Percentiles rank a stretch among this genome's conserved stretches.
Conservation (phyloP, 1,140 invertebrate species). For the Aphis craccivora region DNA sequence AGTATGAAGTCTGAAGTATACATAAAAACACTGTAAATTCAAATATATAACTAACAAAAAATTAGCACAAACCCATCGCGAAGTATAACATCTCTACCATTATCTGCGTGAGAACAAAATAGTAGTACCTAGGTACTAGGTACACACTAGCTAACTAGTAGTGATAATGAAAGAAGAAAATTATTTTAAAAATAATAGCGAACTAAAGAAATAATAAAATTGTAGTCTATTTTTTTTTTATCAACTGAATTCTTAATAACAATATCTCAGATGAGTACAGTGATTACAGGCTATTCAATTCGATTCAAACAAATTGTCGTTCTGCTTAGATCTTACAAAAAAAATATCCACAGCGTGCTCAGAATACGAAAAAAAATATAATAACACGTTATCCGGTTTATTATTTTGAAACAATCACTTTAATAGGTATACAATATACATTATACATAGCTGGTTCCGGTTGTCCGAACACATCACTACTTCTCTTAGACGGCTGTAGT, state of each 20-base stretch:
- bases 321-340: neutral
- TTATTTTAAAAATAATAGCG: neutral
- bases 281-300: neutral
- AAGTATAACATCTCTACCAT: neutral
- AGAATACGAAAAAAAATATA: neutral
- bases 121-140: neutral
- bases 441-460: neutral
- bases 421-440: neutral
- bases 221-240: neutral
- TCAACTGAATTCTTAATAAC: neutral
- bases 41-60: neutral
- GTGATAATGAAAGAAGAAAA: neutral
- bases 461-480: neutral
- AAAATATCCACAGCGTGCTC: neutral
- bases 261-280: neutral
- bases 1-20: too few species aligned
- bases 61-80: neutral
- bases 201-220: neutral
- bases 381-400: slow-evolving; percentile 12
- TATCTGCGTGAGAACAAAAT: slow-evolving; percentile 21
- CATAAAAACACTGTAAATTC: neutral
- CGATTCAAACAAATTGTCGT: neutral
- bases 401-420: neutral
- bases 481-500: neutral
- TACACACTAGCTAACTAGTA: neutral